phyloP scores from a whole-genome alignment of 2,888 invertebrate species.

The Macaria liturata region DNA sequence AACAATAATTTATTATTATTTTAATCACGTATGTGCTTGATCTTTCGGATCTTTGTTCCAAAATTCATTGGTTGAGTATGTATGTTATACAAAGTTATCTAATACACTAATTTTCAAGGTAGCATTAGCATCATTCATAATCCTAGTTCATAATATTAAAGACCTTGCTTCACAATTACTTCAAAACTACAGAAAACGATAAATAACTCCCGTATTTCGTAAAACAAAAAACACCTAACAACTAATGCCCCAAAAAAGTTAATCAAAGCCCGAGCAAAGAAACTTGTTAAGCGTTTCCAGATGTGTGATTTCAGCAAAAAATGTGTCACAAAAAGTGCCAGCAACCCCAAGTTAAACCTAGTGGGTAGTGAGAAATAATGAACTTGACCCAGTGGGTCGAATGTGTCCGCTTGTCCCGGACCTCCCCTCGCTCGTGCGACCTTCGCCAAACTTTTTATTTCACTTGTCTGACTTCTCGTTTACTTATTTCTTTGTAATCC shows the following conservation, averaged over 20 bases:
- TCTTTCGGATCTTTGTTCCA: too few relatives aligned
- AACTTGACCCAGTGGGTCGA: slow-evolving; percentile 65
- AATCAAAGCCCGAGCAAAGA: neutral
- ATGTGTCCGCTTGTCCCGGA: neutral
- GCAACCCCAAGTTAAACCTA: slow-evolving; percentile 7
- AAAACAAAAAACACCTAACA: too few relatives aligned
- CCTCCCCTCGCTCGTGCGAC: slow-evolving; percentile 40
- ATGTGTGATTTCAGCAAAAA: slow-evolving; percentile 7
- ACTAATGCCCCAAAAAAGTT: neutral
- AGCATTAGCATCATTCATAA: too few relatives aligned
- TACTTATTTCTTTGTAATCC: slow-evolving; percentile 31
- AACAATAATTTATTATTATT: too few relatives aligned
- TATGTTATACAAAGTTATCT: too few relatives aligned
- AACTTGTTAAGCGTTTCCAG: slow-evolving; percentile 12
- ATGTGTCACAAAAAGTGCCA: slow-evolving; percentile 13
- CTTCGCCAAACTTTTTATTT: slow-evolving; percentile 57
- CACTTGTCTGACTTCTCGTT: slow-evolving; percentile 19
- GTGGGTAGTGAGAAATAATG: slow-evolving; percentile 56
- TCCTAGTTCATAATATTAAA: too few relatives aligned
- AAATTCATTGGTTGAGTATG: too few relatives aligned
- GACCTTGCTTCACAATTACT: too few relatives aligned
- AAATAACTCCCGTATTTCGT: too few relatives aligned
- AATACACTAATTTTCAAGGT: too few relatives aligned
- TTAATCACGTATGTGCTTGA: too few relatives aligned
- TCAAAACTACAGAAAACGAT: too few relatives aligned